Percentiles rank a stretch among this genome's conserved stretches.
These are phyloP conservation scores for Melanotaenia duboulayi DNA, from an alignment of 2,113 vertebrate genomes.

Conservation along the genomic window DNA sequence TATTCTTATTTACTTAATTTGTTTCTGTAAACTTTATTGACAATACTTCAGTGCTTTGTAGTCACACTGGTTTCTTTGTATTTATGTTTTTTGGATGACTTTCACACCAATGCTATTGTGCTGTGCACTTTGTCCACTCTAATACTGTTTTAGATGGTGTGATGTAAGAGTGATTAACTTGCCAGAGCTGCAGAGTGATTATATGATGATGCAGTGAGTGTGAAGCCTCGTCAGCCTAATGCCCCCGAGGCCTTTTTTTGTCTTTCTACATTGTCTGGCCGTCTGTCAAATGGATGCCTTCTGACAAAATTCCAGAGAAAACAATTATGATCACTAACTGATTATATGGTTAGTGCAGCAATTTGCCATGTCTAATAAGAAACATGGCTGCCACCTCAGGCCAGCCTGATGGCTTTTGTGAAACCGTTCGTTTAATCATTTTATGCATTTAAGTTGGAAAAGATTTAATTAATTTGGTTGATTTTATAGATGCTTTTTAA, in stretches of 20 bases:
- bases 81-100: slow-evolving; percentile 6
- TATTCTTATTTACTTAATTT: neutral
- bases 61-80: neutral
- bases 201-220: slow-evolving; percentile 37
- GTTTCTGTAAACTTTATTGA: neutral
- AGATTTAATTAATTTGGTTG: neutral
- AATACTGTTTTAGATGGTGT: slow-evolving; percentile 31
- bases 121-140: neutral
- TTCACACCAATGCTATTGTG: neutral
- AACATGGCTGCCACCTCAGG: slow-evolving; percentile 4
- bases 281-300: slow-evolving; percentile 4
- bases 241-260: slow-evolving; percentile 25
- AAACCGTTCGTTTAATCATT: slow-evolving; percentile 17
- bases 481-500: neutral
- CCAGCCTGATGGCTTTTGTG: neutral
- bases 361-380: slow-evolving; percentile 14
- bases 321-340: slow-evolving; percentile 10
- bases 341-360: slow-evolving; percentile 1
- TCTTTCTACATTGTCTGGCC: slow-evolving; percentile 27
- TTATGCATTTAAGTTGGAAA: slow-evolving; percentile 2
- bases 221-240: slow-evolving; percentile 32
- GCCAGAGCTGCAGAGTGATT: slow-evolving; percentile 44
- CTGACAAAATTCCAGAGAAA: slow-evolving; percentile 8
- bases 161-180: slow-evolving; percentile 39
- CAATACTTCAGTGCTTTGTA: neutral